Conservation (phyloP, 64 coral and sea anemone genomes). For the Stichodactyla helianthus region DNA sequence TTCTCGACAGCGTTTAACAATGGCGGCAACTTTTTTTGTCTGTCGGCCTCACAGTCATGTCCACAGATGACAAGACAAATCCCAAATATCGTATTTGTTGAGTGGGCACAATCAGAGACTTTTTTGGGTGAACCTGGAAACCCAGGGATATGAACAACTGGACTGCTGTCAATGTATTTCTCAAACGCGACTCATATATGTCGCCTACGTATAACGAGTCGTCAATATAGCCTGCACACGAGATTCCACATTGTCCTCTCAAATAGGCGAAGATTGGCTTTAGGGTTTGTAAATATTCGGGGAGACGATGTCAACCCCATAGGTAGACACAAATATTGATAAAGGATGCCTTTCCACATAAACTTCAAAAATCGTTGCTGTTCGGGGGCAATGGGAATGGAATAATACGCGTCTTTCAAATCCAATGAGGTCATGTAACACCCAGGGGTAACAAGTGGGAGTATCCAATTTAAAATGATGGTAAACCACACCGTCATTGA, state of each 20-base stretch:
- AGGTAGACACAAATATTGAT: slow-evolving; percentile 36
- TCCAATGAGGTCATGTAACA: slow-evolving; percentile 34
- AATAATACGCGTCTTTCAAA: slow-evolving; percentile 13
- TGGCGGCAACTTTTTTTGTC: slow-evolving; percentile 29
- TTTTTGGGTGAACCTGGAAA: slow-evolving; percentile 29
- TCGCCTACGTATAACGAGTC: slow-evolving; percentile 20
- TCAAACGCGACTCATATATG: slow-evolving; percentile 11
- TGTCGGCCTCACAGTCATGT: slow-evolving; percentile 35
- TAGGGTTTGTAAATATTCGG: slow-evolving; percentile 28
- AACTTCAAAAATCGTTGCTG: slow-evolving; percentile 44
- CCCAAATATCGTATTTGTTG: slow-evolving; percentile 49
- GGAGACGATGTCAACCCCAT: slow-evolving; percentile 34
- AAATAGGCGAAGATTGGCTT: slow-evolving; percentile 10
- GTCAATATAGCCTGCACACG: slow-evolving; percentile 29
- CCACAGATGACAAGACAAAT: slow-evolving; percentile 23
- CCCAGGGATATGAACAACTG: slow-evolving; percentile 5
- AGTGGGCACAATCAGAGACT: slow-evolving; percentile 36
- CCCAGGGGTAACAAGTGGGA: slow-evolving; percentile 24
- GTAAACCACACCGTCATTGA: slow-evolving; percentile 30
- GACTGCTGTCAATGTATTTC: slow-evolving; percentile 21
- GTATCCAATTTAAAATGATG: slow-evolving; percentile 53
- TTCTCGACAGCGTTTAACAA: slow-evolving; percentile 5
- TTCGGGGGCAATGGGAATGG: slow-evolving; percentile 26
- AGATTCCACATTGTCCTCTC: slow-evolving; percentile 22
- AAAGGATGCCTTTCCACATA: slow-evolving; percentile 38